Percentiles rank a stretch among this genome's conserved stretches.
These are phyloP conservation scores for Terrapene triunguis DNA, from an alignment of 2,113 vertebrate genomes.

Conservation along the genomic window DNA sequence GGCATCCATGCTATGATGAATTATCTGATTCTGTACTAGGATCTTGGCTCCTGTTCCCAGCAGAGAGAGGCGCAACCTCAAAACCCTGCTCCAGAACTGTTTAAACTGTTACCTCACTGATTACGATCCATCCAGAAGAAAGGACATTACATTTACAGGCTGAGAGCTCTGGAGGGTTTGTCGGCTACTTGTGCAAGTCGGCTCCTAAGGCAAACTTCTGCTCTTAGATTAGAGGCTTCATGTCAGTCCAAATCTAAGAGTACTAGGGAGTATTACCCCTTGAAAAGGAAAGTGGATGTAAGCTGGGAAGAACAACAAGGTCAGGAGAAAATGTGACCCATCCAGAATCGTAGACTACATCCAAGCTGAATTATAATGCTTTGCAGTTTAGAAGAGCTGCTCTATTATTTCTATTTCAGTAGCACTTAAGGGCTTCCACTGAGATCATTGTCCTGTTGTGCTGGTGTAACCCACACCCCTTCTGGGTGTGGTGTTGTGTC, in stretches of 20 bases:
- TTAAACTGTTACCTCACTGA: slow-evolving; percentile 43
- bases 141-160: not conserved
- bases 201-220: not conserved
- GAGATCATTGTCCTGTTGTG: fast-evolving
- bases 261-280: not conserved
- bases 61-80: not conserved
- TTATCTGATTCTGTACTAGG: slow-evolving; percentile 31
- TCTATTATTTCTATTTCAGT: not conserved
- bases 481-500: too few species aligned
- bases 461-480: too few species aligned
- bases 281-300: not conserved
- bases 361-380: not conserved
- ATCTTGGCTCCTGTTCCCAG: not conserved
- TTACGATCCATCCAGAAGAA: slow-evolving; percentile 14
- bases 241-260: not conserved
- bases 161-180: not conserved
- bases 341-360: not conserved
- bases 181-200: slow-evolving; percentile 55
- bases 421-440: not conserved
- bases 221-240: slow-evolving; percentile 10
- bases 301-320: not conserved
- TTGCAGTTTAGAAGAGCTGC: fast-evolving
- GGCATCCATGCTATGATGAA: slow-evolving; percentile 22
- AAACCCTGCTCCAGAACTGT: not conserved
- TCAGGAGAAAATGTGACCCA: not conserved